Base-by-base conservation (phyloP, 1,140 invertebrate species). In the Dufourea novaeangliae region DNA sequence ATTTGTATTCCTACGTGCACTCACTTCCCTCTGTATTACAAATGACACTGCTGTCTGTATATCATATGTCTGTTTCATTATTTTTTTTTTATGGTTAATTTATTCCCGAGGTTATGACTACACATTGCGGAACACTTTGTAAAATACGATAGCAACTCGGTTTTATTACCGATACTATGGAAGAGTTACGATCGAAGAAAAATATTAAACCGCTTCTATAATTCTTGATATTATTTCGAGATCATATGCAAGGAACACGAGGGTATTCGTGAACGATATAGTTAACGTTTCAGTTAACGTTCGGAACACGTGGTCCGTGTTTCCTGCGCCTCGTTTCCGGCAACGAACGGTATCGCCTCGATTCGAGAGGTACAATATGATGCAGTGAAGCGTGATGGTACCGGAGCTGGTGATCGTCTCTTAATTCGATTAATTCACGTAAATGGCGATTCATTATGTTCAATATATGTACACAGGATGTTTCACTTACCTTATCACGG, bases 111-210 rank as follows among this genome's bases (percentile, higher is more conserved):
- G n/a, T n/a, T n/a, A n/a, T n/a, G n/a, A n/a, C n/a, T 25, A 7
- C n/a, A 52, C 7, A 25, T 6, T 14, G 4, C 10, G 50, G 22
- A 7, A 5, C 34, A 25, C 56, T 34, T 14, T 59, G 39, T 62
- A 32, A 17, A 17, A 41, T 56, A 2, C 17, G 12, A 39, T 52
- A 41, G 41, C 63, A 79, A 46, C 68, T 71, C 20, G n/a, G 17
- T 12, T 11, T 57, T 57, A 56, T 32, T 57, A 5, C 11, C 17
- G 59, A 29, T 27, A 54, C 11, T 52, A 3, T 3, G 20, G 27
- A 32, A 46, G n/a, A 68, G 66, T 70, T 29, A 50, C 64, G 68
- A 69, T 54, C 64, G 44, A 44, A 8, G 59, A n/a, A 71, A 54
- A 59, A 62, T 64, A 61, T 56, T 56, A 56, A 46, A 22, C 52